Evolutionary conservation across 2,113 vertebrate species (phyloP), one percentile per base, ranked within the genome.

Genomic region (Columba livia): DNA sequence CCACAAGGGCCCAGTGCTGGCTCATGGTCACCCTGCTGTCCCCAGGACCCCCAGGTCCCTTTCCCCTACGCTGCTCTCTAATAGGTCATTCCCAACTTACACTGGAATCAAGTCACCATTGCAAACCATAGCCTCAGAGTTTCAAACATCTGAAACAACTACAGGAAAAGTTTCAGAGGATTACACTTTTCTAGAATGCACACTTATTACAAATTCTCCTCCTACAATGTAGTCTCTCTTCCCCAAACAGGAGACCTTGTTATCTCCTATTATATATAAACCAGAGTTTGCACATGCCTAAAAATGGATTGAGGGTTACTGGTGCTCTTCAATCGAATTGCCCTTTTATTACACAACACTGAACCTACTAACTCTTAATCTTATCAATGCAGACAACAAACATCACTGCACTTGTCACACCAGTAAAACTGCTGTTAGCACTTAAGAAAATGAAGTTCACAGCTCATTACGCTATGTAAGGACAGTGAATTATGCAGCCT

Each of bases 361-460:
- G 61, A 94, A 54, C 81, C 42, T 23, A 50, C 69, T n/a, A 75
- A 74, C 65, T 78, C 47, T 13, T 58, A 19, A 71, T 66, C 47
- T 38, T 70, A 92, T 66, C 86, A 67, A 20, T 50, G 72, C 66
- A 42, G 61, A 38, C 79, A 95, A 53, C 86, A 88, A 90, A 83
- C 89, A 67, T 12, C 51, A 6, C 78, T 56, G 69, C 31, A 24
- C 62, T 82, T 36, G 64, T 53, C 80, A 23, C 67, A 74, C 70
- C 66, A 29, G 57, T 44, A 67, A 50, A 69, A 42, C 60, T n/a
- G 40, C 54, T 85, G 71, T 54, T 34, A 80, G 34, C 50, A 18
- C 73, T 54, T 42, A 26, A 86, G 88, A 87, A 88, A 92, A 90
- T 82, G n/a, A 85, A 90, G 70, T 85, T 85, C 86, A 81, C 89